Evolutionary conservation across 1,140 invertebrate species (phyloP).

Genomic region (Conus ventricosus): DNA sequence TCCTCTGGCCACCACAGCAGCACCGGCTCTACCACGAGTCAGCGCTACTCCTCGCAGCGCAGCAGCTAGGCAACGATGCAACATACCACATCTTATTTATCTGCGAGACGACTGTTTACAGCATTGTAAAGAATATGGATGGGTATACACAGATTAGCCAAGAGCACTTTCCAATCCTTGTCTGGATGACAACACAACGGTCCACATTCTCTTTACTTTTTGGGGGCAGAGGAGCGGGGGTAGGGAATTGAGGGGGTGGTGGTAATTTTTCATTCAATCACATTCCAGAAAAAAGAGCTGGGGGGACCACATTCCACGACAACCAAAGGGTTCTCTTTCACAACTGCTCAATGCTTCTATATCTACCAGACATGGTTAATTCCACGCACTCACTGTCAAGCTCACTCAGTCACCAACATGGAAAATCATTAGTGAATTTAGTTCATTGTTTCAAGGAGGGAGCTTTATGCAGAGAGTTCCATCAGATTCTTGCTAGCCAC

Average conservation of each 20-base stretch:
- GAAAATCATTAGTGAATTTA: slow-evolving; percentile 30
- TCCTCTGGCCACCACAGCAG: slow-evolving; percentile 78
- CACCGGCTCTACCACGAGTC: slow-evolving; percentile 81
- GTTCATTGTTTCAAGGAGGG: slow-evolving; percentile 7
- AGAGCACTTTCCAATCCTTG: too few relatives aligned
- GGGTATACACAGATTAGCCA: too few relatives aligned
- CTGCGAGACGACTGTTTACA: not conserved
- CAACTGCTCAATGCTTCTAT: slow-evolving; percentile 34
- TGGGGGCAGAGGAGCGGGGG: too few relatives aligned
- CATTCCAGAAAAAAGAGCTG: slow-evolving; percentile 31
- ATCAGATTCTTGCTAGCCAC: not conserved
- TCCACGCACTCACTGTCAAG: slow-evolving; percentile 25
- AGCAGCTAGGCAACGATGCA: slow-evolving; percentile 76
- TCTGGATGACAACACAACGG: not conserved
- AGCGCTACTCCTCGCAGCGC: slow-evolving; percentile 82
- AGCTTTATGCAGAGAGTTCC: slow-evolving; percentile 23
- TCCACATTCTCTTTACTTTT: not conserved
- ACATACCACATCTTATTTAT: not conserved
- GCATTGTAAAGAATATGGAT: too few relatives aligned
- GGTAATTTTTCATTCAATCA: slow-evolving; percentile 1
- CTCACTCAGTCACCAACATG: slow-evolving; percentile 25
- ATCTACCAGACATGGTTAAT: slow-evolving; percentile 26
- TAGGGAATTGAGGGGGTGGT: too few relatives aligned
- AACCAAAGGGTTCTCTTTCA: not conserved
- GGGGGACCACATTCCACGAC: slow-evolving; percentile 29